Percentiles rank a stretch among this genome's conserved stretches.
Conservation (phyloP, 2,888 invertebrate species). For the Ochropleura plecta region DNA sequence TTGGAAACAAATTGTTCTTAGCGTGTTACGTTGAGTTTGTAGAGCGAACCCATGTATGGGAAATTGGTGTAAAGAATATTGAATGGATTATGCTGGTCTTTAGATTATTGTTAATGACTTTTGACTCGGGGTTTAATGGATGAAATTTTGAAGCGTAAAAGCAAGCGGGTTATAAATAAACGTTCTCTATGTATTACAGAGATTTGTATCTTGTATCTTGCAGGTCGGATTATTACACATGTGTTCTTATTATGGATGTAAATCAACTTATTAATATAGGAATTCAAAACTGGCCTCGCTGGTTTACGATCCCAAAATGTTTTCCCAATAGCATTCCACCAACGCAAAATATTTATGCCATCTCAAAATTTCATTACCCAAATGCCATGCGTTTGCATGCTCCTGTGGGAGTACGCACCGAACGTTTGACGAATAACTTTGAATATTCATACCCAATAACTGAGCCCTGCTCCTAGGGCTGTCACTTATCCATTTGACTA, state of each 20-base stretch:
- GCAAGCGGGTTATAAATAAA: background rate
- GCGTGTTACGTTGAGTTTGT: constrained; percentile 33
- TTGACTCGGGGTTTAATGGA: background rate
- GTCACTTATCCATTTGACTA: constrained; percentile 28
- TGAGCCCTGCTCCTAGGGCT: constrained; percentile 47
- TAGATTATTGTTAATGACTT: constrained; percentile 10
- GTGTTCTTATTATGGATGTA: background rate
- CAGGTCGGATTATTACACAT: background rate
- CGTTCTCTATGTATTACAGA: background rate
- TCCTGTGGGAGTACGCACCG: constrained; percentile 52
- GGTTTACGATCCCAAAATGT: constrained; percentile 7
- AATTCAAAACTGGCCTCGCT: background rate
- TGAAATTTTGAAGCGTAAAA: background rate
- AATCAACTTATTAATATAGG: background rate
- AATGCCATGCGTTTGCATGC: constrained; percentile 42
- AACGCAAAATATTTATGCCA: constrained; percentile 46
- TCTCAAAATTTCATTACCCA: constrained; percentile 54
- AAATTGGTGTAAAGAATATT: constrained; percentile 13
- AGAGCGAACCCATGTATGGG: constrained; percentile 9
- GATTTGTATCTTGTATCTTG: background rate
- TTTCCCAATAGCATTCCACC: constrained; percentile 15
- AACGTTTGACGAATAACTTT: constrained; percentile 67
- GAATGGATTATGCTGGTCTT: constrained; percentile 1
- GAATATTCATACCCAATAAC: constrained; percentile 72
- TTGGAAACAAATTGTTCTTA: constrained; percentile 44